These are phyloP conservation scores for Dryobota labecula DNA, from an alignment of 2,888 invertebrate genomes.

Conservation along the genomic window DNA sequence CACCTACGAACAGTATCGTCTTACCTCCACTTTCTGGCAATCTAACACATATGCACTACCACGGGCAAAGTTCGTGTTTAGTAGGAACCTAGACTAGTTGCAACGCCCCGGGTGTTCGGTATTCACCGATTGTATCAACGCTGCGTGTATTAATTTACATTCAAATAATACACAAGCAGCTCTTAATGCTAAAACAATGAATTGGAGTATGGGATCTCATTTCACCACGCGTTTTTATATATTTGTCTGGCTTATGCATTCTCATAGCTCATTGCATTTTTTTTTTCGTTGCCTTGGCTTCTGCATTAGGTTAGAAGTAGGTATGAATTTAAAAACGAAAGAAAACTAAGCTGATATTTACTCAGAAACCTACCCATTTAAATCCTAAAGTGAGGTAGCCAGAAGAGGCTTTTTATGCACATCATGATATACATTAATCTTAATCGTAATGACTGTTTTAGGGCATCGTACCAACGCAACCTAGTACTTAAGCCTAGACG, in stretches of 20 bases:
- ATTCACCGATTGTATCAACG: conserved; percentile 45
- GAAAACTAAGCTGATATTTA: background rate
- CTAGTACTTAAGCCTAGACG: conserved; percentile 4
- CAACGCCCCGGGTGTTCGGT: conserved; percentile 30
- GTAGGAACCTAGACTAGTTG: conserved; percentile 20
- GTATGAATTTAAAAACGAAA: background rate
- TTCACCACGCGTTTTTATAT: background rate
- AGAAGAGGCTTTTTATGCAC: background rate
- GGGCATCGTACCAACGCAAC: conserved; percentile 11
- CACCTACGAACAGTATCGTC: conserved; percentile 49
- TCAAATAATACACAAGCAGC: conserved; percentile 17
- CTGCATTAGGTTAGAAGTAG: background rate
- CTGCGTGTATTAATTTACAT: conserved; percentile 35
- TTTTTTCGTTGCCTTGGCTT: no score
- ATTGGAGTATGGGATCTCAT: background rate
- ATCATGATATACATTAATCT: conserved; percentile 29
- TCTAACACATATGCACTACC: conserved; percentile 55
- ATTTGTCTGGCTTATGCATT: no score
- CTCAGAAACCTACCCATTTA: background rate
- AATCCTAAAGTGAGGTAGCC: no score
- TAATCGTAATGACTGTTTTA: conserved; percentile 16
- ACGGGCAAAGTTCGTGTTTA: conserved; percentile 50
- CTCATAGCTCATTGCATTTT: no score
- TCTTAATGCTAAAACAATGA: background rate
- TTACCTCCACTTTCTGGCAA: conserved; percentile 57